Conservation (phyloP, 2,113 vertebrate species). For the Ptilorrhoa leucosticta region DNA sequence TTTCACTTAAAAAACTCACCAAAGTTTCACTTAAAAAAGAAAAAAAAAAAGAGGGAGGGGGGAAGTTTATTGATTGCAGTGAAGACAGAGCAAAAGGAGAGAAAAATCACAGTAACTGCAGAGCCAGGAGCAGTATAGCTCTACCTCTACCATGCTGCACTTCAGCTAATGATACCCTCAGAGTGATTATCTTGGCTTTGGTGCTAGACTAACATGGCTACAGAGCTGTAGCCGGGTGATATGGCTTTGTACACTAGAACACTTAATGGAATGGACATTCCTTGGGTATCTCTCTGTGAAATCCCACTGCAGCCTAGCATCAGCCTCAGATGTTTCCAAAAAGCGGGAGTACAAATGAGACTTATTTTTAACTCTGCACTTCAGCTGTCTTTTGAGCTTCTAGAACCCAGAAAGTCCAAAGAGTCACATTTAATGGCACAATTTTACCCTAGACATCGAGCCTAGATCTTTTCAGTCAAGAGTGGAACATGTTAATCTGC, state of each 20-base stretch:
- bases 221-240: accelerated
- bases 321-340: not conserved
- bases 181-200: not conserved
- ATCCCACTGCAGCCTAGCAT: not conserved
- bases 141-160: not conserved
- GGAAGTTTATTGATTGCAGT: not conserved
- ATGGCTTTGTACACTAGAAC: not conserved
- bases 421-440: not conserved
- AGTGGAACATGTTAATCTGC: not conserved
- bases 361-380: not conserved
- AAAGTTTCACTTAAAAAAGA: not conserved
- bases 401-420: not conserved
- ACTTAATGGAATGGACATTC: too few relatives aligned
- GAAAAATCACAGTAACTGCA: not conserved
- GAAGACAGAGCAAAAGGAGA: not conserved
- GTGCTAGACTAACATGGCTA: accelerated
- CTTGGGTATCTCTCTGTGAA: not conserved
- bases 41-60: accelerated
- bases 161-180: not conserved
- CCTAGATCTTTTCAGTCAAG: not conserved
- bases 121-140: not conserved
- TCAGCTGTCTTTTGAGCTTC: not conserved
- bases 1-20: not conserved
- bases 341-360: not conserved
- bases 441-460: not conserved